These are phyloP conservation scores for Noctua janthe DNA, from an alignment of 2,888 invertebrate genomes.

Conservation along the genomic window DNA sequence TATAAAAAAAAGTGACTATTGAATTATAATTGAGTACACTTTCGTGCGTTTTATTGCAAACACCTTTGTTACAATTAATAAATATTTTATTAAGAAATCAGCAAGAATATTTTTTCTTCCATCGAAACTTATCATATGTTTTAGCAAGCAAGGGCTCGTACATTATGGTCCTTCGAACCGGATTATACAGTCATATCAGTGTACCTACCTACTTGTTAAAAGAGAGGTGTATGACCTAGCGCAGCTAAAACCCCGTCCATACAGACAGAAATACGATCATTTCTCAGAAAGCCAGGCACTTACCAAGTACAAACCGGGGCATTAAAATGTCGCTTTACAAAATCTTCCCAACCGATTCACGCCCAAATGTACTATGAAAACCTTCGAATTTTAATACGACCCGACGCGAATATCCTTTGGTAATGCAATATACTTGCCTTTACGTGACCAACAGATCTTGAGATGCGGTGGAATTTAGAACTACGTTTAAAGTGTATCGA, in stretches of 20 bases:
- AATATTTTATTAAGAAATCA: not conserved
- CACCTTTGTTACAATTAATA: not conserved
- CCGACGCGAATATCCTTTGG: conserved; percentile 42
- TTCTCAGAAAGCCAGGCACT: not conserved
- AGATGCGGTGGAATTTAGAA: not conserved
- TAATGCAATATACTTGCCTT: conserved; percentile 49
- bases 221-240: not conserved
- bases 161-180: not conserved
- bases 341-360: conserved; percentile 18
- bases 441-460: not conserved
- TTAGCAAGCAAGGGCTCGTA: not conserved
- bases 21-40: not conserved
- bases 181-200: not conserved
- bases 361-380: conserved; percentile 20
- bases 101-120: not conserved
- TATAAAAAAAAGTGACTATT: not conserved
- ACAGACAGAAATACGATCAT: not conserved
- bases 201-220: not conserved
- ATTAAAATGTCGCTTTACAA: conserved; percentile 12
- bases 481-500: not conserved
- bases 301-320: conserved; percentile 3
- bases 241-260: not conserved
- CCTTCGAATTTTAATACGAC: conserved; percentile 45
- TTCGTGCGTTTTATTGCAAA: not conserved
- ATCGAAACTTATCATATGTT: not conserved